These are phyloP conservation scores for Hydrophis major DNA, from an alignment of 2,797 vertebrate species.

Conservation along the genomic window DNA sequence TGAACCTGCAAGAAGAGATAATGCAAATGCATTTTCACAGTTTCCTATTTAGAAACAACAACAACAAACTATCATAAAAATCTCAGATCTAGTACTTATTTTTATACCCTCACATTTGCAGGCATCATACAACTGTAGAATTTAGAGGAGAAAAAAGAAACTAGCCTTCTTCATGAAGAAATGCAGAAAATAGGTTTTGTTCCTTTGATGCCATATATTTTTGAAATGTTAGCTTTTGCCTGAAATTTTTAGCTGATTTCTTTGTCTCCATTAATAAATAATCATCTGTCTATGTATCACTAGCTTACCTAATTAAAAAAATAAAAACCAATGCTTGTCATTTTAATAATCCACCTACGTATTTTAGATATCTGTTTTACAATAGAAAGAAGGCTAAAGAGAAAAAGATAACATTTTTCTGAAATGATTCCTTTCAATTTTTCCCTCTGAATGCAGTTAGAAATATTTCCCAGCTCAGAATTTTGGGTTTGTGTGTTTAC, in stretches of 20 bases:
- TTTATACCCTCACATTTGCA: slow-evolving; percentile 48
- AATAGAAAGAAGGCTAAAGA: background rate
- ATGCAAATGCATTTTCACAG: background rate
- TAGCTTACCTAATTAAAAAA: slow-evolving; percentile 33
- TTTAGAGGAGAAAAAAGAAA: background rate
- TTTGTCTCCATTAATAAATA: slow-evolving; percentile 68
- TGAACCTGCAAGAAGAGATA: background rate
- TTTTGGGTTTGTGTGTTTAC: background rate
- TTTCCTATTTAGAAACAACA: background rate
- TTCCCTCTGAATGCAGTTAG: background rate
- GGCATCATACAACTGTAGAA: slow-evolving; percentile 39
- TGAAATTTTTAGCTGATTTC: slow-evolving; percentile 68
- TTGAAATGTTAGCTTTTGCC: slow-evolving; percentile 70
- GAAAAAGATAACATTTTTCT: background rate
- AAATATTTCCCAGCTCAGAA: background rate
- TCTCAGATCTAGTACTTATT: slow-evolving; percentile 41
- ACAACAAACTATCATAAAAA: background rate
- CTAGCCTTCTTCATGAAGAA: slow-evolving; percentile 40
- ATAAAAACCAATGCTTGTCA: slow-evolving; percentile 48
- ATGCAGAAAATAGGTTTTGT: slow-evolving; percentile 60
- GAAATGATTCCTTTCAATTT: background rate
- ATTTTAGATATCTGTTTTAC: slow-evolving; percentile 38
- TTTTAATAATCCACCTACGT: slow-evolving; percentile 54
- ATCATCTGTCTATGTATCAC: slow-evolving; percentile 35
- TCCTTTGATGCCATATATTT: slow-evolving; percentile 66